Evolutionary conservation across 2,113 vertebrate species (phyloP), one percentile per base, ranked within the genome.

Genomic region (Puntigrus tetrazona): DNA sequence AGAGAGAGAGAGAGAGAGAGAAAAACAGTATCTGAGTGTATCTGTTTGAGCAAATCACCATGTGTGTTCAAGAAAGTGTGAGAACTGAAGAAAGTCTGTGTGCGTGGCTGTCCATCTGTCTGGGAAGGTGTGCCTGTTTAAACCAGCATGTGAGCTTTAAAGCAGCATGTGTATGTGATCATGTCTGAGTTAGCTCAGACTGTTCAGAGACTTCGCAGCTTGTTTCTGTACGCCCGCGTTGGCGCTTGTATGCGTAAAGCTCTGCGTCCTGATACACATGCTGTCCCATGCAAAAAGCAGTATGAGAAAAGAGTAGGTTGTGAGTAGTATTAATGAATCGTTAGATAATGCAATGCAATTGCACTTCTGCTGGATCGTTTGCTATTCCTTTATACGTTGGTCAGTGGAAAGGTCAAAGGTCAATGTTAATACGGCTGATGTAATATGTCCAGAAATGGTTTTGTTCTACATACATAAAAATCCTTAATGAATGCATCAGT

Each of bases 41-140:
- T 78, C 84, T 81, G 84, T 86, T 81, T 22, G 50, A 76, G 50
- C 84, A 77, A 70, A 78, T 61, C 31, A 61, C 61, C 36, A 65
- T 61, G 74, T 47, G 63, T 77, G 78, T 84, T 38, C 50, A 41
- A 84, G 57, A 74, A 47, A 73, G 52, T 79, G 61, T 82, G 43
- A 29, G 29, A 65, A 43, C 50, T 29, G 47, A 82, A 57, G 70
- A 69, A 82, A 77, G 80, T 67, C 57, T 82, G 59, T 81, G 79
- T 52, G 50, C 52, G 81, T 10, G 70, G 38, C 55, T 81, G 86
- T 76, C 77, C 61, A 67, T 77, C 72, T 78, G 73, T 84, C 72
- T 84, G 74, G 43, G 82, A 63, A 65, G 50, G 82, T 84, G 63
- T 84, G 87, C 84, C 82, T 86, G 78, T 82, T 81, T 86, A 86